Evolutionary conservation across 1,140 invertebrate genomes (phyloP), one percentile per base, ranked within the genome.

Genomic region (Apolygus lucorum): DNA sequence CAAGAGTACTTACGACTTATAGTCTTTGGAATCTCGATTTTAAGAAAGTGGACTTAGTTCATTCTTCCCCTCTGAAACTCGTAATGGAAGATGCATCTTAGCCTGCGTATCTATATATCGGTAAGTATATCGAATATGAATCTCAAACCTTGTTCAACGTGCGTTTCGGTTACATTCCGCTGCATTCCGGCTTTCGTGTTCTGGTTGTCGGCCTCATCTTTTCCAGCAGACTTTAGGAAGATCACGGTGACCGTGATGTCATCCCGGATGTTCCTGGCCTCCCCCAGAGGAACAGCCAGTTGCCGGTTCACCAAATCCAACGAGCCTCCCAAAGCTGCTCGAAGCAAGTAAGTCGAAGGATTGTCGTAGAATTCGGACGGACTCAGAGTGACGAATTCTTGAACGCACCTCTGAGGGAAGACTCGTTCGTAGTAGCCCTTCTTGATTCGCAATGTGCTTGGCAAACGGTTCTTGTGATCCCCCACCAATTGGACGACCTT

Each of bases 341-440:
- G 83, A 68, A 99, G 86, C 52, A 98, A 81, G 84, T 98, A 95
- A 0, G 96, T 98, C 0, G 95, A 92, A 0, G 91, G 91, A 81
- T 98, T 98, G 65, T 84, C 82, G 80, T 98, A 95, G n/a, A n/a
- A n/a, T n/a, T n/a, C n/a, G 17, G 89, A 84, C 0, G 93, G 91
- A 78, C 93, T 94, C 29, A 63, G 34, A 11, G 25, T 52, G 22
- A 22, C 17, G 2, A 82, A 86, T 72, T 87, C 87, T 26, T 89
- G 80, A 2, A 87, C 87, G 72, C 77, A 78, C 21, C 8, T 68
- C 52, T 26, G 28, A 42, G 52, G 52, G 52, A 54, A 54, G 2
- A 54, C n/a, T 2, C 25, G n/a, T 54, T 54, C 25, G 21, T 26
- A 67, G 25, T 88, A 84, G 72, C 85, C 88, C 49, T 82, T 80